Conservation (phyloP, 1,140 invertebrate species). For the Cotesia vestalis region DNA sequence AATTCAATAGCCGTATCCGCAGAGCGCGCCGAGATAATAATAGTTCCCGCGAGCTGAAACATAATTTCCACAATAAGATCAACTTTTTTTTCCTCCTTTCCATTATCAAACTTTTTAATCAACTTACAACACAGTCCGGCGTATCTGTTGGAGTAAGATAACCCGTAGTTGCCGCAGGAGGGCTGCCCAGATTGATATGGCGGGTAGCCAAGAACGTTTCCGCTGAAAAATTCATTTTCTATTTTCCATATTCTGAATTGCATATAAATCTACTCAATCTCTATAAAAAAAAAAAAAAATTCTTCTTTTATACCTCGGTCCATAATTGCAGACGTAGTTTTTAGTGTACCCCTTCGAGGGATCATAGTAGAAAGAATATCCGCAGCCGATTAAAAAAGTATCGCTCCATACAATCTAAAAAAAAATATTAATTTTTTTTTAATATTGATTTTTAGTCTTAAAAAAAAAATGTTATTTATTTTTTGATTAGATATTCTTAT, state of each 20-base stretch:
- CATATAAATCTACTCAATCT: not conserved
- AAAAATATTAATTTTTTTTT: conserved; percentile 15
- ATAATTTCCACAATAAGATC: conserved; percentile 18
- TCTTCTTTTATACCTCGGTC: conserved; percentile 71
- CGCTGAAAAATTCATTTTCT: conserved; percentile 61
- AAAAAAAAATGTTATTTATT: too few species aligned
- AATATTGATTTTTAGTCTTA: too few species aligned
- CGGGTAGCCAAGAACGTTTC: conserved; percentile 78
- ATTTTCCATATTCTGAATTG: too few species aligned
- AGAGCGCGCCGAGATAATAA: conserved; percentile 14
- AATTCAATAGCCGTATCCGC: not conserved
- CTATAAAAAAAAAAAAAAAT: conserved; percentile 26
- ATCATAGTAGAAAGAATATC: conserved; percentile 82
- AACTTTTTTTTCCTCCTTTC: conserved; percentile 23
- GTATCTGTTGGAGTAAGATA: conserved; percentile 76
- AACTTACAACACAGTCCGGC: conserved; percentile 81
- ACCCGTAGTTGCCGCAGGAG: conserved; percentile 74
- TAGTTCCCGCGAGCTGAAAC: conserved; percentile 18
- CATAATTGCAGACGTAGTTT: conserved; percentile 88
- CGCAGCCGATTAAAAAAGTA: conserved; percentile 81
- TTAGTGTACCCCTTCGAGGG: conserved; percentile 76
- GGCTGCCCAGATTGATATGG: conserved; percentile 80
- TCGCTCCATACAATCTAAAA: conserved; percentile 82
- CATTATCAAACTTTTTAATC: conserved; percentile 3
- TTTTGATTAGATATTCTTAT: too few species aligned